Conservation (phyloP, 2,888 invertebrate species). For the Catocala fraxini region DNA sequence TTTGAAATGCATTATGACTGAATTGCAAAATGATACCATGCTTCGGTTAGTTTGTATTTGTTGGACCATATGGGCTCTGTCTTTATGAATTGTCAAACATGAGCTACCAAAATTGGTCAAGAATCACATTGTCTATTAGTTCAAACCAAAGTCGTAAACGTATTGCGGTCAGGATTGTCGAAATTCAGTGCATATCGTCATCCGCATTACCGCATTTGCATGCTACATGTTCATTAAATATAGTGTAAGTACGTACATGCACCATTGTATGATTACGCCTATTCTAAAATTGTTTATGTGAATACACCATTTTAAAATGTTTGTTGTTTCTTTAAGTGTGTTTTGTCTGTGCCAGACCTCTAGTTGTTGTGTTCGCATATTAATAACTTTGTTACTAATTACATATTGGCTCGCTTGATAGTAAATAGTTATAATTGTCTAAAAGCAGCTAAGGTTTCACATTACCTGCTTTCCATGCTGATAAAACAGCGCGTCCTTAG, state of each 20-base stretch:
- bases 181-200: conserved; percentile 29
- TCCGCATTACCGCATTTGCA: conserved; percentile 26
- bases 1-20: conserved; percentile 1
- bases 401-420: no score
- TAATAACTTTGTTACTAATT: no score
- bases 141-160: neutral
- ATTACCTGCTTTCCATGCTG: no score
- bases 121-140: neutral
- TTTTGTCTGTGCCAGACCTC: neutral
- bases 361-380: no score
- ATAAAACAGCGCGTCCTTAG: no score
- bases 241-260: neutral
- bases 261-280: conserved; percentile 3
- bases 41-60: no score
- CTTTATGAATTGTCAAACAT: neutral
- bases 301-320: no score
- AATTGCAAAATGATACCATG: neutral
- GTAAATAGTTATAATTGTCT: no score
- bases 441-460: no score
- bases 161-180: conserved; percentile 25
- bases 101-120: neutral
- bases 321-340: neutral
- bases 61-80: no score
- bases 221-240: conserved; percentile 24
- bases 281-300: no score